Conservation (phyloP, 2,888 invertebrate species). For the Sthenelais limicola region DNA sequence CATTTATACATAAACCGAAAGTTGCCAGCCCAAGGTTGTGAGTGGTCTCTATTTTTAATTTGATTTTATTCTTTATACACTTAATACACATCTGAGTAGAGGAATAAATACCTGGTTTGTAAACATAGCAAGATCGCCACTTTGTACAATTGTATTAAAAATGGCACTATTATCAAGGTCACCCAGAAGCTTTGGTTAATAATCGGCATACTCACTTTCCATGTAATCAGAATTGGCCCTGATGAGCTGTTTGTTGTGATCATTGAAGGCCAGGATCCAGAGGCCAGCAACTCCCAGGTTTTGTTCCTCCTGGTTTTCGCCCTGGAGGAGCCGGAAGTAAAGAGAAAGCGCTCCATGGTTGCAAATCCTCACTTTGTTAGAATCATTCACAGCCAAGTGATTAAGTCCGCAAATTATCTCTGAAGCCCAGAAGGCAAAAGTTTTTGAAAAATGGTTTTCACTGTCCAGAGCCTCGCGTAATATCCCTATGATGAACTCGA, state of each 20-base stretch:
- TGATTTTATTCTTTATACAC: too few relatives aligned
- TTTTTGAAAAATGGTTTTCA: constrained; percentile 60
- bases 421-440: constrained; percentile 64
- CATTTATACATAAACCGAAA: too few relatives aligned
- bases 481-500: constrained; percentile 63
- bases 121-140: too few relatives aligned
- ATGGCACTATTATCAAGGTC: too few relatives aligned
- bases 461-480: constrained; percentile 62
- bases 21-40: too few relatives aligned
- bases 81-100: too few relatives aligned
- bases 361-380: constrained; percentile 51
- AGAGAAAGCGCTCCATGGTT: constrained; percentile 49
- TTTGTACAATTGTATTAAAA: too few relatives aligned
- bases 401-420: constrained; percentile 63
- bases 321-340: constrained; percentile 48
- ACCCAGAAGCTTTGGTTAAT: too few relatives aligned
- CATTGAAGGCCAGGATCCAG: constrained; percentile 67
- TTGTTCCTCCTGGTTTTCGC: constrained; percentile 56
- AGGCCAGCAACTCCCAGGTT: constrained; percentile 60
- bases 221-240: constrained; percentile 57
- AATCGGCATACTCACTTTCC: constrained; percentile 58
- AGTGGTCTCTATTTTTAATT: too few relatives aligned
- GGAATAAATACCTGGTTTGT: too few relatives aligned
- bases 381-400: constrained; percentile 53
- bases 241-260: constrained; percentile 60